Base-by-base conservation (phyloP, 2,888 invertebrate genomes). In the Lampropteryx suffumata region DNA sequence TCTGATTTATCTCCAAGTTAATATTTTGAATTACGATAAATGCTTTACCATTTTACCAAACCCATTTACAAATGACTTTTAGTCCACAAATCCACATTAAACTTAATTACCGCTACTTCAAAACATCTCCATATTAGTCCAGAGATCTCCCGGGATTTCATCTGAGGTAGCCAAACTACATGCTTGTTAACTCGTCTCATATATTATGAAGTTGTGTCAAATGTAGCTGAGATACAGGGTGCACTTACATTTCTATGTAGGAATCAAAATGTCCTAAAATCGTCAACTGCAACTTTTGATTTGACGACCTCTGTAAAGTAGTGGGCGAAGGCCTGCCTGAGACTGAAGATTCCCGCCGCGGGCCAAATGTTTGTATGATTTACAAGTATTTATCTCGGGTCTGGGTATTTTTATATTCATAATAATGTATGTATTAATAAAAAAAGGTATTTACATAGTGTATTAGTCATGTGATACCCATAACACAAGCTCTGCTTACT, bases 101-200 rank as follows among this genome's bases (percentile, higher is more conserved):
- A 67, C 49, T 65, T 65, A 65, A 70, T 71, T 64, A 67, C 48
- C 27, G 21, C 40, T 40, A 50, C 62, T 56, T 65, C 69, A 68
- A 55, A 39, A 68, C 52, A 52, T 52, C 68, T 70, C 65, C 63
- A 65, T 67, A 69, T 60, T 71, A 65, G 64, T 64, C 63, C 52
- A 52, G 43, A 44, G 21, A 12, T 33, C 51, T 72, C 83, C 65
- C 69, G 21, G 14, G 76, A 69, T 78, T 65, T 69, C 74, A 75
- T 77, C 75, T 73, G 72, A 74, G 76, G 79, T 77, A 78, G 78
- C 78, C 82, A 68, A 81, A 80, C 83, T 84, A 84, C 84, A 81
- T 79, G 88, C 88, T 86, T 85, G 88, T 88, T 89, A 89, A 84
- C 85, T 87, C 85, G 65, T 82, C 87, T 87, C 88, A 88, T 89